Conservation (phyloP, 2,113 vertebrate genomes). For the Strix uralensis region DNA sequence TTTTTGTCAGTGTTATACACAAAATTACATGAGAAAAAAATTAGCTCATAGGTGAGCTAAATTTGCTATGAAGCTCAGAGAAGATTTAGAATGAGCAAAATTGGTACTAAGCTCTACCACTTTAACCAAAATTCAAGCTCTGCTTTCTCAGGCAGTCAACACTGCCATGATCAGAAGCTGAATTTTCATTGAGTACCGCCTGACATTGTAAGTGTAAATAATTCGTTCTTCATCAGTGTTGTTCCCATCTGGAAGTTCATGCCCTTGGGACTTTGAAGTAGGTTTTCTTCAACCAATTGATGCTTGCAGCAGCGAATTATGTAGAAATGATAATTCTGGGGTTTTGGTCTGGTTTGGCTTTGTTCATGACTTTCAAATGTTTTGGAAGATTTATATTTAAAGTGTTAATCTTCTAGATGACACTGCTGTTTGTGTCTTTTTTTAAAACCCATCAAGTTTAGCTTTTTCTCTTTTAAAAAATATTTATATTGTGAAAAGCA, state of each 20-base stretch:
- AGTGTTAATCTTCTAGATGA: not conserved
- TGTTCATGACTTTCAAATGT: not conserved
- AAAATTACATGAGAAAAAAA: not conserved
- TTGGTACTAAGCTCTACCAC: not conserved
- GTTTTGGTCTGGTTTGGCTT: not conserved
- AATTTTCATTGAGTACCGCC: not conserved
- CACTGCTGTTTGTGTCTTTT: not conserved
- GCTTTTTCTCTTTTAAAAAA: not conserved
- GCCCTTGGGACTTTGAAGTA: not conserved
- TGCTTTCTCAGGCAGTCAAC: not conserved
- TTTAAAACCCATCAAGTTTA: not conserved
- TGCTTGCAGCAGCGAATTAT: not conserved
- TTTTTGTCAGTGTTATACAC: not conserved
- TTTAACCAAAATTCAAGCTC: not conserved
- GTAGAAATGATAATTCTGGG: not conserved
- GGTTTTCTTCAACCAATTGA: not conserved
- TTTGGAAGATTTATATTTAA: not conserved
- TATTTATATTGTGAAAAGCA: not conserved
- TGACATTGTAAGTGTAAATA: not conserved
- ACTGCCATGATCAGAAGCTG: not conserved
- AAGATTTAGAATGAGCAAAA: not conserved
- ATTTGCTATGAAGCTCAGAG: not conserved
- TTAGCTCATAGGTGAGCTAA: not conserved
- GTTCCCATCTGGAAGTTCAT: not conserved
- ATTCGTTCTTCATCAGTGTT: not conserved